phyloP scores from a whole-genome alignment of 2,113 vertebrate genomes.

The Fulmarus glacialis region DNA sequence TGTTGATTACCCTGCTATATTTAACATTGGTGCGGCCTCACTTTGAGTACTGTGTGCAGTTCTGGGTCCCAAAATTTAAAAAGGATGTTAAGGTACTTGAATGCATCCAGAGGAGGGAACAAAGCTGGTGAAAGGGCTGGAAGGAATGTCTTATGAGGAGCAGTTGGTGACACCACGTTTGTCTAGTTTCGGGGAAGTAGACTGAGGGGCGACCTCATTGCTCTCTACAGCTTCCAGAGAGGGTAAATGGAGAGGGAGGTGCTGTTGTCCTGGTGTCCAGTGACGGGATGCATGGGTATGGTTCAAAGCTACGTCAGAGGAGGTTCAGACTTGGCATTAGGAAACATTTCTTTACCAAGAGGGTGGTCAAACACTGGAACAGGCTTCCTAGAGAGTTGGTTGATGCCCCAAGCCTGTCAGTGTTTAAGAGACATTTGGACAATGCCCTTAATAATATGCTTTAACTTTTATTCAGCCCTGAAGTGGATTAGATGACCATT shows the following conservation, averaged over 20 bases:
- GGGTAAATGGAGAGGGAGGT: background rate
- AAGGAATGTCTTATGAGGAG: background rate
- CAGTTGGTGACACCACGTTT: background rate
- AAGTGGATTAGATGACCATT: background rate
- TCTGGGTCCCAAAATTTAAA: background rate
- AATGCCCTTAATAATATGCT: background rate
- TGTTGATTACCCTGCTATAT: background rate
- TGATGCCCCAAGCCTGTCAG: accelerated
- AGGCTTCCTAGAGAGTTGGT: background rate
- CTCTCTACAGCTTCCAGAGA: background rate
- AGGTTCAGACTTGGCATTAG: background rate
- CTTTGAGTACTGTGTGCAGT: background rate
- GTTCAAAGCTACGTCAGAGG: background rate
- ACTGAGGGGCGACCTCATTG: background rate
- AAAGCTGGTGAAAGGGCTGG: background rate
- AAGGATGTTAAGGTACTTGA: background rate
- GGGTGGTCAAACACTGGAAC: accelerated
- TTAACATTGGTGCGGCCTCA: background rate
- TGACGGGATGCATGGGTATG: accelerated
- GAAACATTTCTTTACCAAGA: background rate
- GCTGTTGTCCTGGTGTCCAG: background rate
- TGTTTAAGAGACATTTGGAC: background rate
- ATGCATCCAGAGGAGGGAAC: background rate
- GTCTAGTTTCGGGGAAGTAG: background rate
- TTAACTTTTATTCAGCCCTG: background rate